Percentiles rank a stretch among this genome's conserved stretches.
These are phyloP conservation scores for Bombyx huttoni DNA, from an alignment of 2,888 invertebrate species.

Conservation along the genomic window DNA sequence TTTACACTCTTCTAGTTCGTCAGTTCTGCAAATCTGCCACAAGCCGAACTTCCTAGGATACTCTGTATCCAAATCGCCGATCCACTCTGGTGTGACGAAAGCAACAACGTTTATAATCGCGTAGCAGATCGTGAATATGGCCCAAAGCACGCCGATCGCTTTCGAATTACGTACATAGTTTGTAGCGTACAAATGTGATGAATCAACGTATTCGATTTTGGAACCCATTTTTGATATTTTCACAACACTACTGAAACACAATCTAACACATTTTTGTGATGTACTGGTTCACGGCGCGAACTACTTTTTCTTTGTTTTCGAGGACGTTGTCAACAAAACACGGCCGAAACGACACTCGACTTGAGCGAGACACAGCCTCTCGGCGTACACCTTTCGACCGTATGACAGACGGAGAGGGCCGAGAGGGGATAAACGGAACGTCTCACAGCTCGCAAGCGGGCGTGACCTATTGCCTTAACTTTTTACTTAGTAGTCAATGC, in stretches of 20 bases:
- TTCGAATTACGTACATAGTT: conserved; percentile 93
- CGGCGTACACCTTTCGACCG: conserved; percentile 50
- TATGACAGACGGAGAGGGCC: conserved; percentile 17
- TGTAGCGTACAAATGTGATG: conserved; percentile 90
- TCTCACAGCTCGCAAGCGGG: background rate
- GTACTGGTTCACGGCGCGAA: background rate
- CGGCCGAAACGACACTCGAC: conserved; percentile 6
- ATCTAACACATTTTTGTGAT: background rate
- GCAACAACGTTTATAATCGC: conserved; percentile 95
- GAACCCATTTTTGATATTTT: conserved; percentile 78
- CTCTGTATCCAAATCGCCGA: conserved; percentile 87
- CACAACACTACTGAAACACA: conserved; percentile 2
- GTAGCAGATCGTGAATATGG: conserved; percentile 96
- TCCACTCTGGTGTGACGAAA: conserved; percentile 95
- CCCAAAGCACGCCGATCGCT: conserved; percentile 98
- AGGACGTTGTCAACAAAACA: background rate
- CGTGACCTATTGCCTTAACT: background rate
- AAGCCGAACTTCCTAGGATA: conserved; percentile 93
- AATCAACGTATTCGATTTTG: conserved; percentile 93
- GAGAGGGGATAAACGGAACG: conserved; percentile 45
- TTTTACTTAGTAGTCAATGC: background rate
- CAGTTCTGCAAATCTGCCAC: conserved; percentile 89
- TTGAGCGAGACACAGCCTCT: conserved; percentile 36
- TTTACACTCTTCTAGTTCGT: conserved; percentile 86
- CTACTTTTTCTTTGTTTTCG: background rate